Evolutionary conservation across 2,888 invertebrate genomes (phyloP), one percentile per base, ranked within the genome.

Genomic region (Ennomos fuscantarius): DNA sequence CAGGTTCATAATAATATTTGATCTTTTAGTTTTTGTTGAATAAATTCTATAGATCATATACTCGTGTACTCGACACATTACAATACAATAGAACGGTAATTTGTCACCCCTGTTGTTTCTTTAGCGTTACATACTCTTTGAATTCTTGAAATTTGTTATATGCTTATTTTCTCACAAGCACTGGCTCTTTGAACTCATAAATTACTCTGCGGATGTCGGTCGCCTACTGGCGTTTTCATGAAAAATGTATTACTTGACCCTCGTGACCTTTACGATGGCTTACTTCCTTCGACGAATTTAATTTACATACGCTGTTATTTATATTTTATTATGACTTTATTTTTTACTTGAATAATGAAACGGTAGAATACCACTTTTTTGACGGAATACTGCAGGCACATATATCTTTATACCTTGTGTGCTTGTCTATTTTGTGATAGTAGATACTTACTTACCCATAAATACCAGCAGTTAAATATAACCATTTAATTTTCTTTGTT

Each of bases 401-500:
- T 15, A 15, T 15, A 15, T 15, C 3, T 15, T 3, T 15, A 3
- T 15, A 24, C 24, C 24, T 24, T 24, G 24, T 6, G 24, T 24
- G 6, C 2, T 24, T 6, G 2, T 24, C 2, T 24, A 6, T 5
- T 24, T 5, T 24, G 24, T 24, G 24, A 24, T 24, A 6, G 1
- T 2, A 15, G 15, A 2, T 3, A 15, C 1, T 24, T 24, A 24
- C 24, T 24, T 24, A 24, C 24, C 24, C 6, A 24, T 24, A n/a
- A n/a, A n/a, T 24, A 24, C 6, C 5, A 24, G 24, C 24, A 6
- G 24, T 24, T 24, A 24, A 24, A 24, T 32, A 15, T 31, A 33
- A 40, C 40, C 12, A 12, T 1, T 24, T 35, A 2, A 33, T 13
- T 55, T 66, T 63, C 50, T 32, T 87, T 85, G 81, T 91, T 92